Conservation (phyloP, 2,797 vertebrate genomes). For the Percopsis omiscomaycus region DNA sequence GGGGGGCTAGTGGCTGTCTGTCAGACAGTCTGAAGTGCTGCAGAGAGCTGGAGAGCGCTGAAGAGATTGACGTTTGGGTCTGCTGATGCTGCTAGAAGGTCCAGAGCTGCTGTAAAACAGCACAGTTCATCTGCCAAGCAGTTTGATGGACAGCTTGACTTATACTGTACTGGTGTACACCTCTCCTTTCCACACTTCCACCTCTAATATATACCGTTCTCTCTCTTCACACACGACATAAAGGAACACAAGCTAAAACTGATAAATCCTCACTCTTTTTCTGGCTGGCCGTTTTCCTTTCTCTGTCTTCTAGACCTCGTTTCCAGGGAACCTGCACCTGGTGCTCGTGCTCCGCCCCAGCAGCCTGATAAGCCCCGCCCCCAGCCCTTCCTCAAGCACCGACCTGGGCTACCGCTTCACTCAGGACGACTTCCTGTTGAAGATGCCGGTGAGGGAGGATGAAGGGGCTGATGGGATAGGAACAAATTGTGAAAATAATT, state of each 20-base stretch:
- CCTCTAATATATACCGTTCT: too few relatives aligned
- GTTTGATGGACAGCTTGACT: conserved; percentile 18
- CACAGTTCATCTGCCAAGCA: conserved; percentile 19
- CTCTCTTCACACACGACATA: neutral
- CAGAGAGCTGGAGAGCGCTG: conserved; percentile 9
- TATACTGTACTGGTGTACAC: neutral
- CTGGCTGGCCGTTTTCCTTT: neutral
- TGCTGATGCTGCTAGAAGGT: conserved; percentile 41
- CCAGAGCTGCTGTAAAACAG: neutral
- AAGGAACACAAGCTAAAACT: neutral
- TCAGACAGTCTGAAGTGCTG: conserved; percentile 23
- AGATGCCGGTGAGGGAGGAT: conserved; percentile 85
- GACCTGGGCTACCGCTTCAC: conserved; percentile 96
- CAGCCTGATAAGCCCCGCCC: conserved; percentile 83
- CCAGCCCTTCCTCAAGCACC: conserved; percentile 78
- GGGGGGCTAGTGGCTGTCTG: conserved; percentile 11
- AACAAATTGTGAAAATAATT: neutral
- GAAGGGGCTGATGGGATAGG: neutral
- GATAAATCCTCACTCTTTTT: too few relatives aligned
- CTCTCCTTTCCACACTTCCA: neutral
- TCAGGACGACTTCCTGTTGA: conserved; percentile 93
- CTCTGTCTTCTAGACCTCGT: conserved; percentile 80
- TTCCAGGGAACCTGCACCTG: conserved; percentile 92
- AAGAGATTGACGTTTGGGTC: conserved; percentile 45
- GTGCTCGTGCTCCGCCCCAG: conserved; percentile 90